Conservation (phyloP, 2,888 invertebrate species). For the Lasioglossum pauxillum region DNA sequence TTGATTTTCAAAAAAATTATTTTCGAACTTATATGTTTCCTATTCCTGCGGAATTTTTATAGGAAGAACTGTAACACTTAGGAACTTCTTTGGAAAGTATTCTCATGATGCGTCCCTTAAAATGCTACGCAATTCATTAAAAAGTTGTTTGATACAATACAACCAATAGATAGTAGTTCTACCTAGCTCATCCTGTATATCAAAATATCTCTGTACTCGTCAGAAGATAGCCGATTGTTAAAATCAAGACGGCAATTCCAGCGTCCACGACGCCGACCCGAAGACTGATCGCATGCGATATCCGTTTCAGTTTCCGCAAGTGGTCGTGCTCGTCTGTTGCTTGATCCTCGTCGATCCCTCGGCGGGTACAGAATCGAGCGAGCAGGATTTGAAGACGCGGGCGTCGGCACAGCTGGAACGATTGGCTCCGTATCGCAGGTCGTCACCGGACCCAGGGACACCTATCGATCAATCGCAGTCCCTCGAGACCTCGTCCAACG, state of each 20-base stretch:
- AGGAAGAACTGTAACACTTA: background rate
- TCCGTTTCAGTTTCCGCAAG: conserved; percentile 37
- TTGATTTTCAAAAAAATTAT: background rate
- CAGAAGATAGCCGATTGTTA: background rate
- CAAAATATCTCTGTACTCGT: background rate
- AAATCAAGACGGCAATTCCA: background rate
- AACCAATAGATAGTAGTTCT: background rate
- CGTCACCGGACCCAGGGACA: conserved; percentile 23
- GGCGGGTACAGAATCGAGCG: conserved; percentile 54
- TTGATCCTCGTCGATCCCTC: conserved; percentile 64
- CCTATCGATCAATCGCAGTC: conserved; percentile 19
- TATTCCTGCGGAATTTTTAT: background rate
- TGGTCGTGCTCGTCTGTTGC: conserved; percentile 64
- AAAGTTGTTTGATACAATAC: background rate
- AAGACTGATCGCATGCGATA: background rate
- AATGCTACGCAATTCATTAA: background rate
- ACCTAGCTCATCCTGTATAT: no score
- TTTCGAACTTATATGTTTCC: background rate
- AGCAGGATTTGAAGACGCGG: conserved; percentile 30
- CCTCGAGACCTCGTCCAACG: conserved; percentile 20
- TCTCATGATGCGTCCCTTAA: background rate
- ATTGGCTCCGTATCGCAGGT: conserved; percentile 75
- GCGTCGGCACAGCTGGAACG: conserved; percentile 76
- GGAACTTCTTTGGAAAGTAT: no score
- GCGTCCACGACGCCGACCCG: background rate